Conservation (phyloP, 2,797 vertebrate genomes). For the Rachycentron canadum region DNA sequence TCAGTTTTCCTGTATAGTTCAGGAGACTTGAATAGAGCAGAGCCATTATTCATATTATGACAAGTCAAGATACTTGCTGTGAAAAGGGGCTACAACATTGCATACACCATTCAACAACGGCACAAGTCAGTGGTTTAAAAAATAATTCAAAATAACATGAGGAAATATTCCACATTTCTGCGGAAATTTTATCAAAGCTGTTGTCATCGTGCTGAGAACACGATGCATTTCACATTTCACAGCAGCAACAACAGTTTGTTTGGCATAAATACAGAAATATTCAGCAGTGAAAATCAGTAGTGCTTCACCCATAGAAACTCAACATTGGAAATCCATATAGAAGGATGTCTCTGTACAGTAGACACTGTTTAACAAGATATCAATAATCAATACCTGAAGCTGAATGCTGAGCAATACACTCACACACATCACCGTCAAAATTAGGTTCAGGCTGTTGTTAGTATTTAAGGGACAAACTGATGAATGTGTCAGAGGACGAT, state of each 20-base stretch:
- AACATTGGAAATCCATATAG: conserved; percentile 35
- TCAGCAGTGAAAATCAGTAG: background rate
- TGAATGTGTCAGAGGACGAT: conserved; percentile 8
- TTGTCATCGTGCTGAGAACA: background rate
- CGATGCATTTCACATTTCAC: background rate
- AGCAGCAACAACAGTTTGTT: background rate
- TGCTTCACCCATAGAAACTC: background rate
- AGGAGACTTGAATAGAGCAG: background rate
- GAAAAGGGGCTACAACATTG: background rate
- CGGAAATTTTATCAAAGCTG: background rate
- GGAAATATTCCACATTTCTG: background rate
- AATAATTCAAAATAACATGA: background rate
- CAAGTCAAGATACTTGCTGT: background rate
- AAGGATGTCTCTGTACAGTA: background rate
- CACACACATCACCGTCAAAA: background rate
- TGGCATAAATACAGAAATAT: background rate
- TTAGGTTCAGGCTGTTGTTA: background rate
- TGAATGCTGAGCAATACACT: conserved; percentile 7
- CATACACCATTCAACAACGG: background rate
- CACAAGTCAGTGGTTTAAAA: background rate
- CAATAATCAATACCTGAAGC: conserved; percentile 22
- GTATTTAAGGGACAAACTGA: background rate
- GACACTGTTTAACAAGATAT: conserved; percentile 16
- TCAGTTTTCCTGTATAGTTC: background rate
- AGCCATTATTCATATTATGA: background rate